Percentiles rank a stretch among this genome's conserved stretches.
These are phyloP conservation scores for Platycheirus rosarum DNA, from an alignment of 2,888 invertebrate species.

Conservation along the genomic window DNA sequence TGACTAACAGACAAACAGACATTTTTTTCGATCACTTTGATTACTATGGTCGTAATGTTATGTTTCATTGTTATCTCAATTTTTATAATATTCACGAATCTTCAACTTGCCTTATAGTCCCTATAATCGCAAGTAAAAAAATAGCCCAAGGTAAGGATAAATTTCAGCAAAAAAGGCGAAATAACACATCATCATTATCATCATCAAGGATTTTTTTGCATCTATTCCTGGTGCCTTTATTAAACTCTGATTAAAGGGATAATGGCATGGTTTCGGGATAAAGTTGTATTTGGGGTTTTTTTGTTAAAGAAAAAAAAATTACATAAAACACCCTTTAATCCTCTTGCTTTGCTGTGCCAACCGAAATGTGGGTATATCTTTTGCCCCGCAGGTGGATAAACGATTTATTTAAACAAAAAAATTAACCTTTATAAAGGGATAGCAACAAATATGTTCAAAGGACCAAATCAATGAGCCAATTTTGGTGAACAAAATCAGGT, in stretches of 20 bases:
- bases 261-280: conserved; percentile 49
- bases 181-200: conserved; percentile 46
- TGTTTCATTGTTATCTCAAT: too few species aligned
- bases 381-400: conserved; percentile 53
- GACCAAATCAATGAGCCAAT: conserved; percentile 35
- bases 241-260: conserved; percentile 69
- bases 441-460: conserved; percentile 36
- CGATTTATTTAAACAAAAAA: conserved; percentile 46
- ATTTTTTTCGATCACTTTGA: too few species aligned
- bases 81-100: too few species aligned
- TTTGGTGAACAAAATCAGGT: conserved; percentile 25
- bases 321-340: conserved; percentile 18
- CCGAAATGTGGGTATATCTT: conserved; percentile 26
- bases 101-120: too few species aligned
- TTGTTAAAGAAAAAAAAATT: neutral
- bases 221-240: conserved; percentile 45
- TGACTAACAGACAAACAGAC: too few species aligned
- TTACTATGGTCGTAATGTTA: too few species aligned
- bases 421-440: neutral
- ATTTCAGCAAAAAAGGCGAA: conserved; percentile 3
- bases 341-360: conserved; percentile 30
- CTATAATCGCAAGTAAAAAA: too few species aligned
- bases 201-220: conserved; percentile 17
- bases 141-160: conserved; percentile 1
- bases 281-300: conserved; percentile 30